Evolutionary conservation across 2,113 vertebrate genomes (phyloP).

Genomic region (Talpa occidentalis): DNA sequence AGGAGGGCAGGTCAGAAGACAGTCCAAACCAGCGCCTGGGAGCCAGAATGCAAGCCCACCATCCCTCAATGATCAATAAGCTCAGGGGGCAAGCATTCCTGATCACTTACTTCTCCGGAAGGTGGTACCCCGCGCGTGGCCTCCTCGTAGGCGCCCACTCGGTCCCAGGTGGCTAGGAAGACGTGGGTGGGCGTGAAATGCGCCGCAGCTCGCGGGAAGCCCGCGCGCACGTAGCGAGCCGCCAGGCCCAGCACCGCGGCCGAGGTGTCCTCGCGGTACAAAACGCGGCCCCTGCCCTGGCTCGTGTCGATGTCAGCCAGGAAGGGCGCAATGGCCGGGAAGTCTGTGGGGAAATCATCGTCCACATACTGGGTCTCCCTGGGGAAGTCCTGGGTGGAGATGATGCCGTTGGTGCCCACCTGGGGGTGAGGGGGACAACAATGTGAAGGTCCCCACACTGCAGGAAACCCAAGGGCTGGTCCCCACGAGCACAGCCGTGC

Average conservation of each 20-base stretch:
- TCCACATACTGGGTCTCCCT: constrained; percentile 99
- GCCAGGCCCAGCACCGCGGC: constrained; percentile 85
- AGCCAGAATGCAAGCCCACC: background rate
- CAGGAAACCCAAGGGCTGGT: background rate
- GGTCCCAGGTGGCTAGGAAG: constrained; percentile 95
- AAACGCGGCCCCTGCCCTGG: constrained; percentile 89
- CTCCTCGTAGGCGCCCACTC: constrained; percentile 93
- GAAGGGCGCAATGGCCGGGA: constrained; percentile 95
- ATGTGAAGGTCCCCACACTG: background rate
- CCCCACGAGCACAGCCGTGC: background rate
- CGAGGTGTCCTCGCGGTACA: constrained; percentile 92
- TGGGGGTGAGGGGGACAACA: constrained; percentile 71
- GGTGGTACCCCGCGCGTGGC: constrained; percentile 75
- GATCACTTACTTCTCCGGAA: constrained; percentile 89
- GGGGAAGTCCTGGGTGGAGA: constrained; percentile 96
- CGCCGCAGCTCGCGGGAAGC: constrained; percentile 86
- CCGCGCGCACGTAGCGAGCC: constrained; percentile 87
- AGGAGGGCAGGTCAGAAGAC: background rate
- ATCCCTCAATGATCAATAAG: too few species aligned
- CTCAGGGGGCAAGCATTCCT: background rate
- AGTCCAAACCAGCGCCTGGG: background rate
- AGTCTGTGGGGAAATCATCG: constrained; percentile 96
- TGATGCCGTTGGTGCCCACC: constrained; percentile 98
- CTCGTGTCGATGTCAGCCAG: constrained; percentile 97
- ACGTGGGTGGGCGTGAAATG: constrained; percentile 89